phyloP scores from a whole-genome alignment of 2,888 invertebrate species.

The Stenichneumon culpator region DNA sequence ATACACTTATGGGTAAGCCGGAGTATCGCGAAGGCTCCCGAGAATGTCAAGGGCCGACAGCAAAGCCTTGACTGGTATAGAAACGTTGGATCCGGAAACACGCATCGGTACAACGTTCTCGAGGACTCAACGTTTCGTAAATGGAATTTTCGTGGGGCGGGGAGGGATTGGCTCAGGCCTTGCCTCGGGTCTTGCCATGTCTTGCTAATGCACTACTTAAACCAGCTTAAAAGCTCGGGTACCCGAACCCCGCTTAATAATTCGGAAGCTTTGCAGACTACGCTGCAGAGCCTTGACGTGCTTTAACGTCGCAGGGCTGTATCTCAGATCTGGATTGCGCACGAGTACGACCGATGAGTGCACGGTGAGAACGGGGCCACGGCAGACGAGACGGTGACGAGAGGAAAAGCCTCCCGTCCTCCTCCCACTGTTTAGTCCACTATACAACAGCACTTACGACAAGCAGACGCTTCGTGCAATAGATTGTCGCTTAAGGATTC shows the following conservation, averaged over 20 bases:
- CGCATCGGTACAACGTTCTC: constrained; percentile 10
- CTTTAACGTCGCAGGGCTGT: constrained; percentile 23
- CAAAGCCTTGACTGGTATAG: not conserved
- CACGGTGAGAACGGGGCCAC: constrained; percentile 27
- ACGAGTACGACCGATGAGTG: not conserved
- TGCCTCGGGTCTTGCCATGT: constrained; percentile 53
- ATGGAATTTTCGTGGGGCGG: constrained; percentile 41
- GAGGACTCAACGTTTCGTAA: constrained; percentile 45
- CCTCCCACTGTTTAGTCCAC: not conserved
- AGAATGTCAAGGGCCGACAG: not conserved
- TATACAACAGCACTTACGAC: constrained; percentile 23
- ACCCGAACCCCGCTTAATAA: constrained; percentile 66
- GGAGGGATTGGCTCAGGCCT: not conserved
- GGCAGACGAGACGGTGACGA: constrained; percentile 19
- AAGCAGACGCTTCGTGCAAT: constrained; percentile 52
- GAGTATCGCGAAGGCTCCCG: not conserved
- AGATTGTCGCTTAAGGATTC: constrained; percentile 67
- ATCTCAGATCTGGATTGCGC: constrained; percentile 45
- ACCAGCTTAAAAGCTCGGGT: constrained; percentile 67
- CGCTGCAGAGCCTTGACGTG: constrained; percentile 4
- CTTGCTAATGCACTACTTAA: constrained; percentile 70
- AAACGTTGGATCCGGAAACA: constrained; percentile 15
- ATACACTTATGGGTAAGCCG: not conserved
- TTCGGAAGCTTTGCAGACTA: constrained; percentile 58
- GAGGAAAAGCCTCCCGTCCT: constrained; percentile 1